Base-by-base conservation (phyloP, 37 sponge, comb jelly and placozoan species). In the Ianthella basta region DNA sequence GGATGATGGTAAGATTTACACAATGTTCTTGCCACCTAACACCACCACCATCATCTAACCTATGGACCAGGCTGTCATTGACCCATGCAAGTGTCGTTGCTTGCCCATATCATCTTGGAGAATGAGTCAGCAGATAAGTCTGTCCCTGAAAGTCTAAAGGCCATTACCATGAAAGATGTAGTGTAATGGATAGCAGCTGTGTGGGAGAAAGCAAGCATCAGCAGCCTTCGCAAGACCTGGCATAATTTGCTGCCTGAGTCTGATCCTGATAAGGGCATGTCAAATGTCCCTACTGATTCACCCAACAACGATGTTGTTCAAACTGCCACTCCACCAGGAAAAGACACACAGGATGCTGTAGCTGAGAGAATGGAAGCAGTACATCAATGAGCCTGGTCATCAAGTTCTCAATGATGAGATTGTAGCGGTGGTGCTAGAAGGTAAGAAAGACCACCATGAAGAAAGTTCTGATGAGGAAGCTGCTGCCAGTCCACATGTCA, bases 201-300 rank as follows among this genome's bases (percentile, higher is more conserved):
- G n/a, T 86, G 87, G 87, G 78, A 86, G 25, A 81, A 86, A 37
- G 65, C 81, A 83, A 86, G 60, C 65, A 33, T 37, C n/a, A 35
- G 35, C 6, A 86, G 87, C 25, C 40, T 83, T 27, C 5, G 40
- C 13, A 56, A 25, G 68, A 81, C 78, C 8, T 86, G 87, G 87
- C 41, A 83, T 38, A 65, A 80, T 21, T 57, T 86, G 36, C 39
- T 86, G n/a, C 87, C 87, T 56, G 59, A 53, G 56, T 25, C 79
- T 79, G 80, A 79, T 50, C n/a, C 53, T 66, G 68, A 24, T 24
- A 24, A 23, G 39, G 73, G 33, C 57, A 53, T 29, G 16, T 75
- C 79, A 53, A 57, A 84, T 63, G 12, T 35, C 33, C 33, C 16
- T 37, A 55, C 25, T 41, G 73, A 72, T 34, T 50, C 54, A 84